A percentile compares a stretch with the other conserved stretches of the same genome.
Conservation (phyloP, 2,113 vertebrate species). For the Laticauda colubrina region DNA sequence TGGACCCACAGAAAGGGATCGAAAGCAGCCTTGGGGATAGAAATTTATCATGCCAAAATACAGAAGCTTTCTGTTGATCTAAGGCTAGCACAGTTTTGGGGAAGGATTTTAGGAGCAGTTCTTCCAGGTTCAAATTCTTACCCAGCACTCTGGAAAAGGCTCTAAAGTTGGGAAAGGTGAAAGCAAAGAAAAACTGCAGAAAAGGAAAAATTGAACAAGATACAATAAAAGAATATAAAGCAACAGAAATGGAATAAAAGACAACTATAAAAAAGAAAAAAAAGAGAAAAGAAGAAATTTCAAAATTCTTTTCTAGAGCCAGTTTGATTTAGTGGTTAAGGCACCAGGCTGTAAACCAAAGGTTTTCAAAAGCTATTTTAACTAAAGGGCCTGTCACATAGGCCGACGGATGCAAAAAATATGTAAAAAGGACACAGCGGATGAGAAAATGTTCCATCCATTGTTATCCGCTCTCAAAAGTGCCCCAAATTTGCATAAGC, state of each 20-base stretch:
- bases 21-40: not conserved
- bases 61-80: not conserved
- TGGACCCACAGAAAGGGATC: not conserved
- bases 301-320: not conserved
- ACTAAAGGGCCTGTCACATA: not conserved
- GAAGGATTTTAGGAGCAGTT: not conserved
- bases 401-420: too few species aligned
- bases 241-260: not conserved
- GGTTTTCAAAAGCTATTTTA: not conserved
- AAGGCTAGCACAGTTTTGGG: not conserved
- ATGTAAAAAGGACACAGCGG: too few species aligned
- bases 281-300: not conserved
- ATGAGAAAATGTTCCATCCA: too few species aligned
- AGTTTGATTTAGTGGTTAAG: not conserved
- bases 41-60: not conserved
- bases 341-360: not conserved
- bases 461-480: too few species aligned
- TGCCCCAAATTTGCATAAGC: too few species aligned
- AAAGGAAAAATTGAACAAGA: not conserved
- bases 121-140: not conserved
- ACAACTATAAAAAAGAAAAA: not conserved
- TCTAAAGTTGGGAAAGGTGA: not conserved
- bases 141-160: not conserved
- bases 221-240: not conserved
- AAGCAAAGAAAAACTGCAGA: not conserved